Evolutionary conservation across 2,797 vertebrate species (phyloP).

Genomic region (Philypnodon macrostomus): DNA sequence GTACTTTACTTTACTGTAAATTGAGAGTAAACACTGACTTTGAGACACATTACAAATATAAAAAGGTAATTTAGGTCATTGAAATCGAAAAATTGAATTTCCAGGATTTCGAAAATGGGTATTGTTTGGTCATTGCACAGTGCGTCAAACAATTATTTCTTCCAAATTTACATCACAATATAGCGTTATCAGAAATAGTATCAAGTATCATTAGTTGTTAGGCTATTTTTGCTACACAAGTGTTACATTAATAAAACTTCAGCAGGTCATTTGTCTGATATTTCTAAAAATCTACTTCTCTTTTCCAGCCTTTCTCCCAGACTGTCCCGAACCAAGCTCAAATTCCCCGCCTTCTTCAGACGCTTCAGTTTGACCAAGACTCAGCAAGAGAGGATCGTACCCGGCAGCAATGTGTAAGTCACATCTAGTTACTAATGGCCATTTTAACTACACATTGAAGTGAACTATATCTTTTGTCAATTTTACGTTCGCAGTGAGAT

Average conservation of each 20-base stretch:
- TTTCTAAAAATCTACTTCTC: background rate
- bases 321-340: constrained; percentile 52
- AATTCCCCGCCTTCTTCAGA: constrained; percentile 66
- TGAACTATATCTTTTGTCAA: background rate
- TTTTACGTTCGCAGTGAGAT: constrained; percentile 61
- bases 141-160: too few species aligned
- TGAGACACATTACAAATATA: too few species aligned
- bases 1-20: background rate
- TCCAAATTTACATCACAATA: too few species aligned
- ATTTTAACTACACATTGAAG: background rate
- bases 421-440: background rate
- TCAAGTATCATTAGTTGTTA: too few species aligned
- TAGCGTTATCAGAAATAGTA: too few species aligned
- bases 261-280: too few species aligned
- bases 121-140: too few species aligned
- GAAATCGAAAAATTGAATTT: too few species aligned
- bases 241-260: too few species aligned
- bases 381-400: constrained; percentile 65
- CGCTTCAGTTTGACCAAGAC: constrained; percentile 61
- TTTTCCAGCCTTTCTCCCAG: constrained; percentile 45
- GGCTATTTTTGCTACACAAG: too few species aligned
- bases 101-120: too few species aligned
- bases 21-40: background rate
- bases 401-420: constrained; percentile 73
- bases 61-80: too few species aligned